Percentiles rank a stretch among this genome's conserved stretches.
phyloP scores from a whole-genome alignment of 2,113 vertebrate species.

The Hypanus sabinus region DNA sequence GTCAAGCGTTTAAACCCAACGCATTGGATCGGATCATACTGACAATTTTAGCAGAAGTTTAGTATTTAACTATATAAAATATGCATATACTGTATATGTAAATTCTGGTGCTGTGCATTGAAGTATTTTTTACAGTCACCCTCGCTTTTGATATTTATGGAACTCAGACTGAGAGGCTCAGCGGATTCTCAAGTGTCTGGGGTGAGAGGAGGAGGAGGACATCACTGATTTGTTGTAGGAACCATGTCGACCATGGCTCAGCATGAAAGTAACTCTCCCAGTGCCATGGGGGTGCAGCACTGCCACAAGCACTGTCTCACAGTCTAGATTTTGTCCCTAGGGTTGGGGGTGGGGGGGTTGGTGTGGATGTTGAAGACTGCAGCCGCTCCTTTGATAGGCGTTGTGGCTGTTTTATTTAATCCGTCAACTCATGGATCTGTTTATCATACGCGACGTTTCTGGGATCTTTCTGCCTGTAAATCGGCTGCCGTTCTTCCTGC shows the following conservation, averaged over 20 bases:
- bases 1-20: neutral
- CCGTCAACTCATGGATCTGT: neutral
- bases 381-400: neutral
- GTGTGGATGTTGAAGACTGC: no score
- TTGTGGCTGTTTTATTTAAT: neutral
- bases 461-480: neutral
- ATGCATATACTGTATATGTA: neutral
- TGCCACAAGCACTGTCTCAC: neutral
- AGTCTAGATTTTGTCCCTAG: neutral
- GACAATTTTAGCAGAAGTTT: neutral
- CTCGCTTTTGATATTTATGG: slow-evolving; percentile 19
- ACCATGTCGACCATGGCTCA: neutral
- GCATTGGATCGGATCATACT: neutral
- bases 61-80: slow-evolving; percentile 23
- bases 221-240: neutral
- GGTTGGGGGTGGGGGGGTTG: no score
- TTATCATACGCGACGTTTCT: neutral
- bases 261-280: neutral
- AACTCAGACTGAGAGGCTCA: no score
- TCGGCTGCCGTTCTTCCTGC: neutral
- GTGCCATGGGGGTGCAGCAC: neutral
- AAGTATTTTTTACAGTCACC: slow-evolving; percentile 17
- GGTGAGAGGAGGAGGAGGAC: neutral
- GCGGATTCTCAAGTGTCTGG: neutral
- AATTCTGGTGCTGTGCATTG: slow-evolving; percentile 21